Conservation (phyloP, 2,113 vertebrate genomes). For the Dasyprocta punctata region DNA sequence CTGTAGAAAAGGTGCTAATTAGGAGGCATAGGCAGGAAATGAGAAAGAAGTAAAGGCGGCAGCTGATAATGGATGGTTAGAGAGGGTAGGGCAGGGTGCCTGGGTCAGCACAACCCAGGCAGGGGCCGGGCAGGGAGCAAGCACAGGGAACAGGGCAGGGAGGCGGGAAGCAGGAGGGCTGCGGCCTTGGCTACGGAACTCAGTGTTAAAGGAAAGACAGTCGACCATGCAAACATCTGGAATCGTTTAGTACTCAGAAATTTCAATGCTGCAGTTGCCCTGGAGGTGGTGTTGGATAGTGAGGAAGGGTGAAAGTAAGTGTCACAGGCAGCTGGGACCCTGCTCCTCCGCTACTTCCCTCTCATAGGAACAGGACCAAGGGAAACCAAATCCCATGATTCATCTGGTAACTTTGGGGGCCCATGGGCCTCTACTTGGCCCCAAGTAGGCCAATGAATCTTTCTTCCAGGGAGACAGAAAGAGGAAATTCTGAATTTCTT, state of each 20-base stretch:
- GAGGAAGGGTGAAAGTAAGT: not conserved
- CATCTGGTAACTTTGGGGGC: not conserved
- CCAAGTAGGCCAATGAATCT: not conserved
- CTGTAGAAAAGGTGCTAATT: constrained; percentile 59
- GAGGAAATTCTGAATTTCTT: not conserved
- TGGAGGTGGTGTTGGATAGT: not conserved
- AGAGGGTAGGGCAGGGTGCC: not conserved
- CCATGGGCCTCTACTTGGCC: not conserved
- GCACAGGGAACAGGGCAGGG: not conserved
- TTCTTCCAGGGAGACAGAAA: not conserved
- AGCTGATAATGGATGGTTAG: not conserved
- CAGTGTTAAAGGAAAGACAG: not conserved
- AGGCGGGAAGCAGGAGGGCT: not conserved
- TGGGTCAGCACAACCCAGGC: not conserved
- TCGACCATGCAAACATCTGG: not conserved
- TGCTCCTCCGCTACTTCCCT: not conserved
- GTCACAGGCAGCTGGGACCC: not conserved
- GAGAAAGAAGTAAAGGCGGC: constrained; percentile 42
- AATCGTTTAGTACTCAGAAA: not conserved
- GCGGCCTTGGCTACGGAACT: not conserved
- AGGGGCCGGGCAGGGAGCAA: not conserved
- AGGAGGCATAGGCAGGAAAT: not conserved
- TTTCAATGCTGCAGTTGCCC: not conserved
- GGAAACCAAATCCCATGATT: not conserved
- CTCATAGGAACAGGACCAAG: not conserved